These are phyloP conservation scores for Cephus sareptanus DNA, from an alignment of 2,888 invertebrate genomes.

Conservation along the genomic window DNA sequence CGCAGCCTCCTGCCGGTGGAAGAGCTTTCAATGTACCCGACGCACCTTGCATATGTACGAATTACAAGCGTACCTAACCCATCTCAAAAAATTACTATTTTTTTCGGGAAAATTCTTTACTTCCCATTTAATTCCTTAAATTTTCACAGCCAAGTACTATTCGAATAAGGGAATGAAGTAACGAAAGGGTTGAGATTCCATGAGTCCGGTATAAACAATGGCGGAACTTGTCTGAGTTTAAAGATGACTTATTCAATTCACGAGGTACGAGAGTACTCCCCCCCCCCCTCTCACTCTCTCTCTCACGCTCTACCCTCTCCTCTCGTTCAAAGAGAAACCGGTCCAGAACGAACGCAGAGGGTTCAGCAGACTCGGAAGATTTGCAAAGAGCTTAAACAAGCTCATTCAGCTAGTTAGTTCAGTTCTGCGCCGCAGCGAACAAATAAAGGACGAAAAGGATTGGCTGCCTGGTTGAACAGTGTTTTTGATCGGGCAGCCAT, in stretches of 20 bases:
- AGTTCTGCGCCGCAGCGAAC: constrained; percentile 9
- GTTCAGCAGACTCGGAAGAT: constrained; percentile 10
- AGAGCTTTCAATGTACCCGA: neutral
- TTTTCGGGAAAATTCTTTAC: neutral
- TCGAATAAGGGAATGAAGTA: neutral
- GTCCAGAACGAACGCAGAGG: neutral
- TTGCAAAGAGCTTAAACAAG: constrained; percentile 20
- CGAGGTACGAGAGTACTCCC: neutral
- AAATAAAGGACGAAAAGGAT: constrained; percentile 19
- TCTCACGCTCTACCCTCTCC: too few species aligned
- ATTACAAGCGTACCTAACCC: neutral
- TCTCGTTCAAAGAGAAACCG: neutral
- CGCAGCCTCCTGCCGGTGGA: neutral
- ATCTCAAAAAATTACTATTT: neutral
- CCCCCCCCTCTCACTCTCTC: neutral
- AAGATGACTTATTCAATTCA: constrained; percentile 12
- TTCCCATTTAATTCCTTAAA: neutral
- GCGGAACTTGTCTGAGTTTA: neutral
- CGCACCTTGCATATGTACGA: too few species aligned
- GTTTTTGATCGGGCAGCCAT: neutral
- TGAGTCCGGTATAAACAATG: neutral
- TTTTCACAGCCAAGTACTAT: neutral
- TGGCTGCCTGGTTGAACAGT: neutral
- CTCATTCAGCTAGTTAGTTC: constrained; percentile 22
- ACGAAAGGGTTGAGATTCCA: neutral